Evolutionary conservation across 2,888 invertebrate genomes (phyloP).

Genomic region (Dasysyrphus albostriatus): DNA sequence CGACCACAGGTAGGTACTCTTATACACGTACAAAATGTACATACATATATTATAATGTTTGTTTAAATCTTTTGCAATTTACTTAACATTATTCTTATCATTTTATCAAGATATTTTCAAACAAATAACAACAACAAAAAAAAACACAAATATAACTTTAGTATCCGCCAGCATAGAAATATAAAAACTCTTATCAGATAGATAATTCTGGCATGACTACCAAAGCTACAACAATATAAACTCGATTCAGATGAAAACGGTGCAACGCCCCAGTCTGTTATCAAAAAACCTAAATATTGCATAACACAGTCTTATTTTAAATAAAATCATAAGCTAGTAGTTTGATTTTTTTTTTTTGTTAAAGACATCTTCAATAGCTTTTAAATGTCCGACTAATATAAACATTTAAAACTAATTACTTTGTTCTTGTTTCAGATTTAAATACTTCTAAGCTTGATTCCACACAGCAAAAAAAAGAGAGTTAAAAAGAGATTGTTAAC

Average conservation of each 20-base stretch:
- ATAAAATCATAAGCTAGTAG: no score
- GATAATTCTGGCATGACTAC: constrained; percentile 38
- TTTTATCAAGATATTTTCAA: constrained; percentile 15
- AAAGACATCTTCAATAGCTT: not conserved
- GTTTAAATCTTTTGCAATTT: constrained; percentile 20
- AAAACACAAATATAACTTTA: not conserved
- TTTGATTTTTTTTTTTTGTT: not conserved
- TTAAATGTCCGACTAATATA: not conserved
- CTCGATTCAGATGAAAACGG: constrained; percentile 21
- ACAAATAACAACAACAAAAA: not conserved
- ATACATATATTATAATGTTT: not conserved
- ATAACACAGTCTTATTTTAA: not conserved
- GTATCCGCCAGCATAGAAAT: constrained; percentile 24
- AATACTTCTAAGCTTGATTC: not conserved
- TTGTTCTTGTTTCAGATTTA: not conserved
- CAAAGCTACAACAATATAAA: not conserved
- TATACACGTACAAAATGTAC: not conserved
- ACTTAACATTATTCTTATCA: constrained; percentile 7
- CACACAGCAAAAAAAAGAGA: not conserved
- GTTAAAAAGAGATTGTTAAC: constrained; percentile 25
- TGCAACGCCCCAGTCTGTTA: constrained; percentile 29
- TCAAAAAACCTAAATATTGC: constrained; percentile 16
- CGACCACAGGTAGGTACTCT: constrained; percentile 19
- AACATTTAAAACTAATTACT: not conserved
- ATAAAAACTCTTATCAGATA: constrained; percentile 17